Evolutionary conservation across 2,797 vertebrate genomes (phyloP), one percentile per base, ranked within the genome.

Genomic region (Mycteria americana): DNA sequence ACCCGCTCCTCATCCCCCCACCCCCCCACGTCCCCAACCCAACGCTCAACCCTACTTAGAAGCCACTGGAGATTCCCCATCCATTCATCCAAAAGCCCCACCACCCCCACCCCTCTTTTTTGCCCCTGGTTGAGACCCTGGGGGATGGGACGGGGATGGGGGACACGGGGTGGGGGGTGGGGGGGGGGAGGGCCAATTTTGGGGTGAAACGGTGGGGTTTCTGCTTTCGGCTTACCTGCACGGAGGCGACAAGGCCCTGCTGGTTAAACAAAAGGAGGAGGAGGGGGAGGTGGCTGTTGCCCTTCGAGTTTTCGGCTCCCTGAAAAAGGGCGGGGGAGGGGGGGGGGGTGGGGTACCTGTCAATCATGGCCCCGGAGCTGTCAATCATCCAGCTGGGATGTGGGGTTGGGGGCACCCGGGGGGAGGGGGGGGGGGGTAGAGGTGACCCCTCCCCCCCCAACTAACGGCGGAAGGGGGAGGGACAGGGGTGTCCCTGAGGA

Each of bases 211-310:
- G 18, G 31, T 7, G 45, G 68, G 31, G 6, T 72, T 83, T 33
- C 13, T 21, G 18, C 28, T 63, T 63, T 56, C 39, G 9, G n/a
- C 91, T 93, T 91, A 93, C 92, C 94, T 92, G 92, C 54, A 90
- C 69, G 7, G 88, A 85, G 45, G 91, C 94, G 77, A 91, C 72
- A 63, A 91, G 56, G 69, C 94, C 69, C 76, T 89, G 86, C 35
- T 56, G 79, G 86, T 87, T 95, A 85, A 95, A 88, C 69, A 95
- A 68, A 37, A 93, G 88, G 75, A 95, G 84, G 48, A 95, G 88
- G 41, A 93, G 77, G 50, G 91, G 94, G 48, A 93, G 23, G 17
- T 93, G 91, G 74, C 53, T 56, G 74, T 24, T 68, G 74, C 12
- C 22, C 77, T 45, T 79, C 48, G 21, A 7, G 59, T 46, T 88